phyloP scores from a whole-genome alignment of 2,888 invertebrate genomes.

The Lottia gigantea region DNA sequence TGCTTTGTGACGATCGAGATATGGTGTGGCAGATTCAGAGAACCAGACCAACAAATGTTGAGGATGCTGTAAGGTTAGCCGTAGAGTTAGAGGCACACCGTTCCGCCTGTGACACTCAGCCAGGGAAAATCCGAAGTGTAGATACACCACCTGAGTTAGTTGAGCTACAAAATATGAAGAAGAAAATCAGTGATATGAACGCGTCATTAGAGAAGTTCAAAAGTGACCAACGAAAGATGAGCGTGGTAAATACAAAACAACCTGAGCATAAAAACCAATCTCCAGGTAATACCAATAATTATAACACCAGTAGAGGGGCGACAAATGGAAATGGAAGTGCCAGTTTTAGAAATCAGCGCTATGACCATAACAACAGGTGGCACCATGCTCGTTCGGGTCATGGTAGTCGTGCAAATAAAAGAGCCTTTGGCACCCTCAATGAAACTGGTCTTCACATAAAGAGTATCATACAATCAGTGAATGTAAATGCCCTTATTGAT shows the following conservation, averaged over 20 bases:
- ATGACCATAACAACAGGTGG: not conserved
- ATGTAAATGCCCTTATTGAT: not conserved
- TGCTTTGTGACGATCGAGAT: not conserved
- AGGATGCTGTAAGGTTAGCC: not conserved
- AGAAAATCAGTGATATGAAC: not conserved
- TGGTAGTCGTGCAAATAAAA: not conserved
- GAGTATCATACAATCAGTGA: not conserved
- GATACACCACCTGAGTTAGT: too few relatives aligned
- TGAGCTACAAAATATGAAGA: not conserved
- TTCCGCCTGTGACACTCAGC: not conserved
- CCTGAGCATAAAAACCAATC: too few relatives aligned
- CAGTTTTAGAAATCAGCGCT: too few relatives aligned
- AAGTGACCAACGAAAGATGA: too few relatives aligned
- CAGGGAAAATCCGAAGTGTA: too few relatives aligned
- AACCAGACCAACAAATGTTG: not conserved
- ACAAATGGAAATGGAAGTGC: too few relatives aligned
- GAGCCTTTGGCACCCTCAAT: not conserved
- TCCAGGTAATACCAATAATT: too few relatives aligned
- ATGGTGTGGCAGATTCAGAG: slow-evolving; percentile 11
- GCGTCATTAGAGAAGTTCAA: too few relatives aligned
- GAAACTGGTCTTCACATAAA: slow-evolving; percentile 3
- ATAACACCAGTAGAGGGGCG: not conserved
- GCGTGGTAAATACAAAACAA: too few relatives aligned
- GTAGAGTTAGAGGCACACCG: slow-evolving; percentile 3
- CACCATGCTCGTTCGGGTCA: too few relatives aligned